phyloP scores from a whole-genome alignment of 1,140 invertebrate species.

The Gonioctena quinquepunctata region DNA sequence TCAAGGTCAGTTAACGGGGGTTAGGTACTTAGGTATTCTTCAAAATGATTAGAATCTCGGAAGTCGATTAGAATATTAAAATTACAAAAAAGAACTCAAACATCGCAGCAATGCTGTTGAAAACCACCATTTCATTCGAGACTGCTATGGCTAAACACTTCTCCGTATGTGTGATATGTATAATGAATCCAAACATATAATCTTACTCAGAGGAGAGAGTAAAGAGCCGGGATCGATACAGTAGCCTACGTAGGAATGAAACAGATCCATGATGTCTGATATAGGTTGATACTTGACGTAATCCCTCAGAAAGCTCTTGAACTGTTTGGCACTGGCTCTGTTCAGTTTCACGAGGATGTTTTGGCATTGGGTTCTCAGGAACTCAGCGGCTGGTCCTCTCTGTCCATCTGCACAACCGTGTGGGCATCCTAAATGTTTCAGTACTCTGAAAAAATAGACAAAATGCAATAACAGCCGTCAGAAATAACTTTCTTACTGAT shows the following conservation, averaged over 20 bases:
- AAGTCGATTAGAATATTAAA: no score
- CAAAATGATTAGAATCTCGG: no score
- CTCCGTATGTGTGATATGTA: not conserved
- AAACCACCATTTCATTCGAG: no score
- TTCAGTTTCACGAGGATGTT: slow-evolving; percentile 79
- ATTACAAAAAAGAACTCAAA: no score
- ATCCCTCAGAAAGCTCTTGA: slow-evolving; percentile 78
- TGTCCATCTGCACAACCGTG: slow-evolving; percentile 83
- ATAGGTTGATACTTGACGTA: slow-evolving; percentile 78
- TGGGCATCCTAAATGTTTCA: slow-evolving; percentile 89
- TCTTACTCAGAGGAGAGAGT: slow-evolving; percentile 83
- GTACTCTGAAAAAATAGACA: slow-evolving; percentile 73
- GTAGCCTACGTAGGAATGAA: slow-evolving; percentile 94
- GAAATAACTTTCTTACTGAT: no score
- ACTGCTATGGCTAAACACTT: not conserved
- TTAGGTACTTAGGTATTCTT: no score
- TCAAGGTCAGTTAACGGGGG: no score
- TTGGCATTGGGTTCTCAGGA: slow-evolving; percentile 84
- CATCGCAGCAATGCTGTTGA: no score
- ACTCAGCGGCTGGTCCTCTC: slow-evolving; percentile 87
- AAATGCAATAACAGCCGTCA: no score
- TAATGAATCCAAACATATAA: not conserved
- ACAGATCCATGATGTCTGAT: slow-evolving; percentile 86
- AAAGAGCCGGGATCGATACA: slow-evolving; percentile 87
- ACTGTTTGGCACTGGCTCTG: slow-evolving; percentile 68